Percentiles rank a stretch among this genome's conserved stretches.
These are phyloP conservation scores for Pinctada fucata DNA, from an alignment of 2,888 invertebrate genomes.

Conservation along the genomic window DNA sequence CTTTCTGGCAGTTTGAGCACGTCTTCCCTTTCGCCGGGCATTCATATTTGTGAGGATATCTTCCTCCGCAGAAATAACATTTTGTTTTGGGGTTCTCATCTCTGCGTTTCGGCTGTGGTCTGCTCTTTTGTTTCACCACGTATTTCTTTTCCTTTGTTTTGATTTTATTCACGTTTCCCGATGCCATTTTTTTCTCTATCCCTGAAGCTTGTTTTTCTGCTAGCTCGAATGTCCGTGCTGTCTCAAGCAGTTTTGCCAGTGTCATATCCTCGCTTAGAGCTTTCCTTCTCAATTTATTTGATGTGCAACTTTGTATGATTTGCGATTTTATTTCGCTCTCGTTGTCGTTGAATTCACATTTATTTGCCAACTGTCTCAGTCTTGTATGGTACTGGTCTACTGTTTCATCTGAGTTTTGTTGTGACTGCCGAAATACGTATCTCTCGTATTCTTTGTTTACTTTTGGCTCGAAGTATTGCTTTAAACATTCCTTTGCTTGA, in stretches of 20 bases:
- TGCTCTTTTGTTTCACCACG: neutral
- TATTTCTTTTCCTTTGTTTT: neutral
- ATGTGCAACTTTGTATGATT: constrained; percentile 27
- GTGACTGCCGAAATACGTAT: constrained; percentile 20
- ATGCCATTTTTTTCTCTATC: constrained; percentile 8
- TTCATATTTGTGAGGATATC: constrained; percentile 15
- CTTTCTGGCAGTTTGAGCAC: constrained; percentile 16
- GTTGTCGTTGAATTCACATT: constrained; percentile 18
- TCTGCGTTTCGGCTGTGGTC: constrained; percentile 5
- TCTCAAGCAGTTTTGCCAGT: neutral
- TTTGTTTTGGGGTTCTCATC: neutral
- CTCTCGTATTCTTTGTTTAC: constrained; percentile 26
- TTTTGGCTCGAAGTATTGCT: constrained; percentile 33
- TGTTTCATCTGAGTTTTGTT: constrained; percentile 6
- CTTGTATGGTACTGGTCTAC: constrained; percentile 25
- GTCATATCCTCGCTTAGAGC: constrained; percentile 24
- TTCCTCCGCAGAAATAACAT: constrained; percentile 31
- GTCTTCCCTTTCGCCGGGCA: constrained; percentile 30
- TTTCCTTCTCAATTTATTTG: constrained; percentile 16
- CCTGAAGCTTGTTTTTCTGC: neutral
- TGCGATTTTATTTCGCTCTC: constrained; percentile 31
- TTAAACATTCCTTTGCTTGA: constrained; percentile 17
- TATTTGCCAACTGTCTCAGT: constrained; percentile 14
- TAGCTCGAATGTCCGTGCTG: constrained; percentile 9
- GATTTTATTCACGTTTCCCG: neutral